Conservation (phyloP, 2,113 vertebrate genomes). For the Tragelaphus strepsiceros region DNA sequence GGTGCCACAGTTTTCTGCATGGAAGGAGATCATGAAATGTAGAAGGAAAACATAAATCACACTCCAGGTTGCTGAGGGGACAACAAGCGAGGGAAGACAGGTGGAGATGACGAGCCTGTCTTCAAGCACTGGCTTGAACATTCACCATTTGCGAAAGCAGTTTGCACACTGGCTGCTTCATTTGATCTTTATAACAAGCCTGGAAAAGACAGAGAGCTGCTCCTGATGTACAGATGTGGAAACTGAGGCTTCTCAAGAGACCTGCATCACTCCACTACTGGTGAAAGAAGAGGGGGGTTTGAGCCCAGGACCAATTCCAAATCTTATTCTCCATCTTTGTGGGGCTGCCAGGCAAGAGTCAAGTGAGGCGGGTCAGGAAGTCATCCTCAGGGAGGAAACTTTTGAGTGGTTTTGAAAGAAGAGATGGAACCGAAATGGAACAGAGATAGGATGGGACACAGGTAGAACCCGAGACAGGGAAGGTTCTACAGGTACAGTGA, state of each 20-base stretch:
- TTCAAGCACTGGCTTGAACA: too few species aligned
- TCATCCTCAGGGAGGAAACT: background rate
- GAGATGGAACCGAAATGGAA: background rate
- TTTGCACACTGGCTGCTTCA: background rate
- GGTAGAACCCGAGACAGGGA: background rate
- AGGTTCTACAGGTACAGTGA: background rate
- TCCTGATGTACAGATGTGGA: background rate
- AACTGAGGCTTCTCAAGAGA: background rate
- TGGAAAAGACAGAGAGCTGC: too few species aligned
- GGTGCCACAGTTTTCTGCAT: background rate
- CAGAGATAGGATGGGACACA: accelerated
- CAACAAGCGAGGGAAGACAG: background rate
- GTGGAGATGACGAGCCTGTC: background rate
- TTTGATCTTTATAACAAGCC: background rate
- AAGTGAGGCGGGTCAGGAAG: background rate
- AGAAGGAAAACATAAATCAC: background rate
- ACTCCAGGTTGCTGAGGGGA: background rate
- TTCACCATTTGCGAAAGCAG: background rate
- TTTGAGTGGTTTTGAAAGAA: background rate
- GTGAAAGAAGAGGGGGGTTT: background rate
- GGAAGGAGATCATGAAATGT: background rate
- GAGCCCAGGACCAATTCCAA: background rate
- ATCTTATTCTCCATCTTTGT: background rate
- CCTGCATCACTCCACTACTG: accelerated
- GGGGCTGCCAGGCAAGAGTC: background rate